These are phyloP conservation scores for Corythaixoides concolor DNA, from an alignment of 2,113 vertebrate species.

Conservation along the genomic window DNA sequence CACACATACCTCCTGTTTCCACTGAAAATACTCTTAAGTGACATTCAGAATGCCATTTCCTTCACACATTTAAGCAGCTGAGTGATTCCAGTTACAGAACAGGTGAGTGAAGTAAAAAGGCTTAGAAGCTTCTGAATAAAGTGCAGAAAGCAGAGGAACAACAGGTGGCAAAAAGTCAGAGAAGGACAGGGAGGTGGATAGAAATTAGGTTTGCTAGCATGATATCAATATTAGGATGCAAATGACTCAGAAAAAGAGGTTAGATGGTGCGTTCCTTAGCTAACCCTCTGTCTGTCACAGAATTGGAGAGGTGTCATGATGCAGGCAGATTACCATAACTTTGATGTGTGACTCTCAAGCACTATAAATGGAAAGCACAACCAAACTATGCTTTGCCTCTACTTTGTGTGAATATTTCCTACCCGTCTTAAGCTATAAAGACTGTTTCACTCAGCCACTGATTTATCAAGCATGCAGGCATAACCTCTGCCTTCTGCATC, in stretches of 20 bases:
- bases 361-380: not conserved
- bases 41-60: conserved; percentile 20
- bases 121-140: conserved; percentile 20
- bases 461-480: not conserved
- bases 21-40: not conserved
- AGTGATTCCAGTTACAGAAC: conserved; percentile 59
- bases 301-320: not conserved
- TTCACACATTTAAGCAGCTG: conserved; percentile 59
- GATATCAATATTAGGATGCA: not conserved
- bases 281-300: not conserved
- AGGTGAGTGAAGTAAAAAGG: not conserved
- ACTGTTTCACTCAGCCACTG: not conserved
- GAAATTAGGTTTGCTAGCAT: not conserved
- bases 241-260: not conserved
- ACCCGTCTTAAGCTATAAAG: not conserved
- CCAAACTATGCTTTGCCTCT: not conserved
- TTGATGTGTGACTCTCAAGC: not conserved
- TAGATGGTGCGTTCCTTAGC: not conserved
- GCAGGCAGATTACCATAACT: not conserved
- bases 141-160: conserved; percentile 4
- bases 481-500: not conserved
- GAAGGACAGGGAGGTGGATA: not conserved
- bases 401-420: not conserved
- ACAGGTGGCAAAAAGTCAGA: not conserved
- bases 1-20: not conserved